A percentile compares a stretch with the other conserved stretches of the same genome.
Evolutionary conservation across 2,888 invertebrate species (phyloP).

Genomic region (Amblyjoppa proteus): DNA sequence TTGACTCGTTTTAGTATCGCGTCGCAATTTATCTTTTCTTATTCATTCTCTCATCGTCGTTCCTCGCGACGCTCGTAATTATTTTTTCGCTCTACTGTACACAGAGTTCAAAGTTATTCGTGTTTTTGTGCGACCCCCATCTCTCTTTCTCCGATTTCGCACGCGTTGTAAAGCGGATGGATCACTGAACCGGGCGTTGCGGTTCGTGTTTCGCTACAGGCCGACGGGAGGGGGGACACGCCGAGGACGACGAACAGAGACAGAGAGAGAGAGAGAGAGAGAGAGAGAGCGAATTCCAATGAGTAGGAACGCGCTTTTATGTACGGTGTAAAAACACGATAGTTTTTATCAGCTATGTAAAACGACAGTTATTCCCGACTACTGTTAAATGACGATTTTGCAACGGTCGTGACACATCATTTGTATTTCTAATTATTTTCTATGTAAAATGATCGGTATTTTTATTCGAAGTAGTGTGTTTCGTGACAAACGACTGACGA

Average conservation of each 20-base stretch:
- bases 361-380: background rate
- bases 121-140: background rate
- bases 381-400: background rate
- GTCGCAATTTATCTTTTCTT: background rate
- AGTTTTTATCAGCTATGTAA: background rate
- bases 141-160: slow-evolving; percentile 26
- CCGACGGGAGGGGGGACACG: background rate
- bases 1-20: slow-evolving; percentile 5
- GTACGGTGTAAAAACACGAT: background rate
- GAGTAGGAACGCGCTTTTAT: background rate
- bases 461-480: background rate
- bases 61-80: slow-evolving; percentile 14
- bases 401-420: background rate
- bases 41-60: background rate
- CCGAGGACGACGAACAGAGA: background rate
- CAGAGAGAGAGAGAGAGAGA: background rate
- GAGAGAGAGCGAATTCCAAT: background rate
- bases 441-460: background rate
- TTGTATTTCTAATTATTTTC: background rate
- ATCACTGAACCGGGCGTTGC: slow-evolving; percentile 25
- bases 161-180: slow-evolving; percentile 48
- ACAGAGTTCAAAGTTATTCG: slow-evolving; percentile 44
- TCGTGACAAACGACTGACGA: background rate
- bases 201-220: slow-evolving; percentile 14
- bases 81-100: slow-evolving; percentile 21